phyloP scores from a whole-genome alignment of 2,797 vertebrate genomes.

The Lepus oiostolus region DNA sequence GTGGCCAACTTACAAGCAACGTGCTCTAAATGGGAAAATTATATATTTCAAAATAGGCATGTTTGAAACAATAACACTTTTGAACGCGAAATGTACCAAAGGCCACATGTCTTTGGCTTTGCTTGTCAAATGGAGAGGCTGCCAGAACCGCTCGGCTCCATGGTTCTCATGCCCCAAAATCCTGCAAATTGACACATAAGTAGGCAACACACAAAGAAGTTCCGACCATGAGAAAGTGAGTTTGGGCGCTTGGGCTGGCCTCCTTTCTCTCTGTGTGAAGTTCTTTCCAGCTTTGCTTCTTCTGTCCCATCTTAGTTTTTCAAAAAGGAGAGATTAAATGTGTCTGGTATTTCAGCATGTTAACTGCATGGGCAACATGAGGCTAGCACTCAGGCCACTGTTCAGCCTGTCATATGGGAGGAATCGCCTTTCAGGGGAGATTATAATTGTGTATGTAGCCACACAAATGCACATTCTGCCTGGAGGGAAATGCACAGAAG shows the following conservation, averaged over 20 bases:
- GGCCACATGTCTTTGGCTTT: constrained; percentile 78
- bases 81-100: constrained; percentile 72
- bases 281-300: constrained; percentile 71
- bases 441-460: constrained; percentile 80
- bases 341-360: constrained; percentile 80
- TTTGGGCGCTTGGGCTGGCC: constrained; percentile 55
- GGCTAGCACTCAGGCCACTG: constrained; percentile 76
- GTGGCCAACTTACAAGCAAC: constrained; percentile 73
- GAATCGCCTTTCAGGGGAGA: constrained; percentile 82
- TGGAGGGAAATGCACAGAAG: constrained; percentile 72
- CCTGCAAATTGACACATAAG: constrained; percentile 80
- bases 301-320: constrained; percentile 70
- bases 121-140: constrained; percentile 76
- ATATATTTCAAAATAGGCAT: constrained; percentile 84
- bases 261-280: constrained; percentile 64
- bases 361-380: constrained; percentile 74
- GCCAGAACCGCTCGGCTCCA: constrained; percentile 77
- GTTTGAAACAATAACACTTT: constrained; percentile 80
- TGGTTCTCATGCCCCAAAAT: constrained; percentile 81
- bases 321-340: constrained; percentile 78
- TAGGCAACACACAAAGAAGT: constrained; percentile 76
- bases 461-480: constrained; percentile 83
- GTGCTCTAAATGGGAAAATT: constrained; percentile 81
- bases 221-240: constrained; percentile 73
- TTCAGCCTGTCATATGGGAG: constrained; percentile 83